Conservation (phyloP, 2,888 invertebrate species). For the Tyria jacobaeae region DNA sequence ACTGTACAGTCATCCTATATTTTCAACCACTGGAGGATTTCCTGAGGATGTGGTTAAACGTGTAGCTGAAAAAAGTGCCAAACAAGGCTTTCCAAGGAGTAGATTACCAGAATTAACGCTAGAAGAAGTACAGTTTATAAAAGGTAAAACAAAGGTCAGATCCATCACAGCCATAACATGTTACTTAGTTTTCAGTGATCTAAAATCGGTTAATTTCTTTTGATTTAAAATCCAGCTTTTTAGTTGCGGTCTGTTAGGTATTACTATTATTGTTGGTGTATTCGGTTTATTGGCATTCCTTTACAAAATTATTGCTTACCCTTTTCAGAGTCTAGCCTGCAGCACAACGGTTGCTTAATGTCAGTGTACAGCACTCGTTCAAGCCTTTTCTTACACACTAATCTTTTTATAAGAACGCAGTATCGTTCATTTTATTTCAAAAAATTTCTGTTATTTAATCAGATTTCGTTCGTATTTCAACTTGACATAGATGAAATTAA, state of each 20-base stretch:
- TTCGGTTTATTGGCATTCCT: too few relatives aligned
- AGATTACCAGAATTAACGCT: slow-evolving; percentile 78
- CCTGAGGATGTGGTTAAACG: slow-evolving; percentile 74
- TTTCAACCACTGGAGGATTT: slow-evolving; percentile 77
- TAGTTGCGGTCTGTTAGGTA: too few relatives aligned
- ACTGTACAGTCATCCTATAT: slow-evolving; percentile 80
- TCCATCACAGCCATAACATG: too few relatives aligned
- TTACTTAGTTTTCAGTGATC: too few relatives aligned
- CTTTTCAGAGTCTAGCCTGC: neutral
- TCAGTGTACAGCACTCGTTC: neutral
- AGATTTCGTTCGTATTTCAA: too few relatives aligned
- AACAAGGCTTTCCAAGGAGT: slow-evolving; percentile 77
- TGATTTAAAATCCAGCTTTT: too few relatives aligned
- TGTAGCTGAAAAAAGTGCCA: slow-evolving; percentile 74
- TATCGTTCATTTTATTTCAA: too few relatives aligned
- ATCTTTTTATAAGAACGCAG: too few relatives aligned
- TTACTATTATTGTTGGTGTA: too few relatives aligned
- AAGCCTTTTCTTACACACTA: too few relatives aligned
- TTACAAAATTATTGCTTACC: neutral
- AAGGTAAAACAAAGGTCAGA: slow-evolving; percentile 54
- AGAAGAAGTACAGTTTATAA: slow-evolving; percentile 70
- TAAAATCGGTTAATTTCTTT: too few relatives aligned
- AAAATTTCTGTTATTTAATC: neutral
- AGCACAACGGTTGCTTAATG: neutral
- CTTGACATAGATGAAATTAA: too few relatives aligned